Evolutionary conservation across 2,888 invertebrate genomes (phyloP), one percentile per base, ranked within the genome.

Genomic region (Acrobasis repandana): DNA sequence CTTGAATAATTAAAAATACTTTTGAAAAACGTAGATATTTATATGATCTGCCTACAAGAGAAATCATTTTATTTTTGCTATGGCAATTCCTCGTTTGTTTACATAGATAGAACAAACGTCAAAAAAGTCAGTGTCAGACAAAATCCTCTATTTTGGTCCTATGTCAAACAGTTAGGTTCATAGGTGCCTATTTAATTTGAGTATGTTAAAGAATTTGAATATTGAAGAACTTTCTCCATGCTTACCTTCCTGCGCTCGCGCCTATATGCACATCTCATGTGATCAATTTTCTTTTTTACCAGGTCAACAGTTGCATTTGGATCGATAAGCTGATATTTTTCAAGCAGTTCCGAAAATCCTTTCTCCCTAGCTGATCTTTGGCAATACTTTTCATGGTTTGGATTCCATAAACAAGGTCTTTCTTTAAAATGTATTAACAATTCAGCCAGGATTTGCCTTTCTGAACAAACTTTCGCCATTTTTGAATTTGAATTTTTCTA

Each of bases 251-350:
- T 67, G 33, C 63, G 67, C 60, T 76, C 75, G 6, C 76, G 65
- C 56, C 62, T 73, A 58, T 73, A 77, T 15, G 67, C 61, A 18
- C 67, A 62, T 14, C 76, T 67, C 72, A 77, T 68, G 46, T 75
- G 64, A 49, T 75, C 74, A 52, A 78, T 61, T 65, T 68, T 76
- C 63, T 67, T 75, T 64, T 68, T 74, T 6, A 76, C 50, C 10
- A 57, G 58, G 0, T 68, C 47, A 1, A 68, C 34, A 11, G 51
- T 46, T 52, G 52, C 52, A 36, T 36, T 16, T 36, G 36, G 36
- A 11, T 36, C 34, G 4, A 52, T 36, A 9, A 16, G 14, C 47
- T 58, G 67, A 28, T 66, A 71, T 56, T 66, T 73, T n/a, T 69
- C 64, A 14, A 72, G 52, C 1, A 73, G 54, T 3, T 63, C 52